Evolutionary conservation across 2,888 invertebrate genomes (phyloP).

Genomic region (Volucella inflata): DNA sequence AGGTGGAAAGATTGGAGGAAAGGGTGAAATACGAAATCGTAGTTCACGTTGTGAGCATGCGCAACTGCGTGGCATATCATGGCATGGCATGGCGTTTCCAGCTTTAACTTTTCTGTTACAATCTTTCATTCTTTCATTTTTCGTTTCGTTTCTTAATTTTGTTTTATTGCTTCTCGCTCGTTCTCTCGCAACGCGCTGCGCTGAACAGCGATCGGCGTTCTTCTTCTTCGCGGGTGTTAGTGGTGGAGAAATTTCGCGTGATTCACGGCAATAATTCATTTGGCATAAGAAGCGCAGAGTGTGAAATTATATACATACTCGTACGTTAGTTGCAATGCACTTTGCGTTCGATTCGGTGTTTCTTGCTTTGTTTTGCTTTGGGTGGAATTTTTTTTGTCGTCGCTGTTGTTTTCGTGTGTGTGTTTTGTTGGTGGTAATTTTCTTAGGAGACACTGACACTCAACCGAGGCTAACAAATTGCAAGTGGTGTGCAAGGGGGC

Average conservation of each 20-base stretch:
- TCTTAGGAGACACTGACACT: slow-evolving; percentile 53
- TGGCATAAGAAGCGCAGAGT: slow-evolving; percentile 73
- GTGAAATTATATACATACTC: slow-evolving; percentile 76
- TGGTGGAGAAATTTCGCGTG: slow-evolving; percentile 73
- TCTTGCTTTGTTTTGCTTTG: slow-evolving; percentile 10
- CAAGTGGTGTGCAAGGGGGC: not conserved
- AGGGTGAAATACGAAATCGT: too few species aligned
- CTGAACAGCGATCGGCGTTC: too few species aligned
- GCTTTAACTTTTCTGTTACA: too few species aligned
- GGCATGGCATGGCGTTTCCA: too few species aligned
- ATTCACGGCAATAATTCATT: slow-evolving; percentile 69
- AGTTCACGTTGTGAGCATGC: slow-evolving; percentile 38
- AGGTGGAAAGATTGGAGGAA: too few species aligned
- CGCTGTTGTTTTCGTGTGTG: slow-evolving; percentile 8
- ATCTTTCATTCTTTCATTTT: slow-evolving; percentile 49
- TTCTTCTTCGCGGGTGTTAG: not conserved
- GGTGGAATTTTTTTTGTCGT: slow-evolving; percentile 13
- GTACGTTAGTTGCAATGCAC: slow-evolving; percentile 73
- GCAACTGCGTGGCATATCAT: slow-evolving; percentile 59
- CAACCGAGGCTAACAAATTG: not conserved
- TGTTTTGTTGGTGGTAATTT: slow-evolving; percentile 29
- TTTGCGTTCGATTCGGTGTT: slow-evolving; percentile 64
- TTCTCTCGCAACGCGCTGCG: not conserved
- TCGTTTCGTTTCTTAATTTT: slow-evolving; percentile 67
- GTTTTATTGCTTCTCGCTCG: slow-evolving; percentile 47